Conservation (phyloP, 2,113 vertebrate species). For the Phaethon lepturus region DNA sequence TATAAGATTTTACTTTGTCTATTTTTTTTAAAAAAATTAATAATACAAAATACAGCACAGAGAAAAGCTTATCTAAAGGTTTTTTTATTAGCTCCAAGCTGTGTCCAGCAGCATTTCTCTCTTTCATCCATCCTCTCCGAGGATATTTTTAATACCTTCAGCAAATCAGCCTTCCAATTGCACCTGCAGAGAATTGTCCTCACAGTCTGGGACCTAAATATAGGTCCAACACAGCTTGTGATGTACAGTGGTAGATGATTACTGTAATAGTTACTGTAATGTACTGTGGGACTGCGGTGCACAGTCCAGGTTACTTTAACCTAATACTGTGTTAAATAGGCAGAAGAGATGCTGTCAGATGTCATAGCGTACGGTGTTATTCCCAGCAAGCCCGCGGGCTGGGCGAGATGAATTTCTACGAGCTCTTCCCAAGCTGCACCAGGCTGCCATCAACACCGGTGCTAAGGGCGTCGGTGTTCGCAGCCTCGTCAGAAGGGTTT, state of each 20-base stretch:
- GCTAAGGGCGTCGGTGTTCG: not conserved
- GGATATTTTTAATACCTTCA: not conserved
- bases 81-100: not conserved
- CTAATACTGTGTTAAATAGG: not conserved
- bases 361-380: not conserved
- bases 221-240: constrained; percentile 3
- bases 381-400: not conserved
- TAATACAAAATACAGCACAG: not conserved
- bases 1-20: not conserved
- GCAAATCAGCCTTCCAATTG: constrained; percentile 24
- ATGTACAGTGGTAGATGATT: not conserved
- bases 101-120: not conserved
- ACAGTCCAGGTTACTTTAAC: constrained; percentile 20
- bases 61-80: not conserved
- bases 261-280: not conserved
- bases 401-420: not conserved
- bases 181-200: constrained; percentile 15
- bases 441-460: not conserved
- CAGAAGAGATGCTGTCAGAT: not conserved
- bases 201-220: constrained; percentile 40
- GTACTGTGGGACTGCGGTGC: not conserved
- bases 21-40: not conserved
- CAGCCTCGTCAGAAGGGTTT: not conserved
- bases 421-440: not conserved
- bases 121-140: not conserved